Base-by-base conservation (phyloP, 1,140 invertebrate genomes). In the Charaxes varanes region DNA sequence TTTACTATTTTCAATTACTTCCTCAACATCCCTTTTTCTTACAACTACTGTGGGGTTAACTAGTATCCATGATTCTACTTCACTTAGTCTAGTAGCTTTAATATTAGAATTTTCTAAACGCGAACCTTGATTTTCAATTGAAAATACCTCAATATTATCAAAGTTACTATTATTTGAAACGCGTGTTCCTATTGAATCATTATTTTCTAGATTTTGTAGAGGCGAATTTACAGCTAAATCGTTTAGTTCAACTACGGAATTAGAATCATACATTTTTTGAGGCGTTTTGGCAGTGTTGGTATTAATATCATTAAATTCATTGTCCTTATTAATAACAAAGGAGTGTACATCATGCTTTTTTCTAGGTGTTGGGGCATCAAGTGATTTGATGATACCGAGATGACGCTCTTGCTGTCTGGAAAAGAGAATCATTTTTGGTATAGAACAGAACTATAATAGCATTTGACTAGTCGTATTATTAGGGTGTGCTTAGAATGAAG, bases 351-450 rank as follows among this genome's bases (percentile, higher is more conserved):
- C 79, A 11, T 83, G 79, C 60, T 83, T 83, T 44, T 79, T 81
- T 30, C 79, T 63, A 12, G 70, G 35, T 12, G 70, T 64, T 6
- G 70, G 63, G 26, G 77, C 73, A 33, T 81, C 77, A 50, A 83
- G 37, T 21, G 79, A 81, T 42, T 84, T 80, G 17, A 84, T 81
- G 24, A 92, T 88, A 4, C 90, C 90, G 13, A 92, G 80, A 65
- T 92, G 91, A 27, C 80, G 77, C 58, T 90, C 89, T 82, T 92
- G 90, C 65, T 92, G 90, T 53, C 90, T 91, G 67, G 15, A 86
- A 83, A 36, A 31, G n/a, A n/a, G n/a, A n/a, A n/a, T n/a, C n/a
- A n/a, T n/a, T n/a, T n/a, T n/a, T n/a, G n/a, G n/a, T n/a, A n/a
- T n/a, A n/a, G n/a, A n/a, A n/a, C n/a, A n/a, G n/a, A n/a, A n/a